These are phyloP conservation scores for Gymnocheta viridis DNA, from an alignment of 2,888 invertebrate genomes.

Conservation along the genomic window DNA sequence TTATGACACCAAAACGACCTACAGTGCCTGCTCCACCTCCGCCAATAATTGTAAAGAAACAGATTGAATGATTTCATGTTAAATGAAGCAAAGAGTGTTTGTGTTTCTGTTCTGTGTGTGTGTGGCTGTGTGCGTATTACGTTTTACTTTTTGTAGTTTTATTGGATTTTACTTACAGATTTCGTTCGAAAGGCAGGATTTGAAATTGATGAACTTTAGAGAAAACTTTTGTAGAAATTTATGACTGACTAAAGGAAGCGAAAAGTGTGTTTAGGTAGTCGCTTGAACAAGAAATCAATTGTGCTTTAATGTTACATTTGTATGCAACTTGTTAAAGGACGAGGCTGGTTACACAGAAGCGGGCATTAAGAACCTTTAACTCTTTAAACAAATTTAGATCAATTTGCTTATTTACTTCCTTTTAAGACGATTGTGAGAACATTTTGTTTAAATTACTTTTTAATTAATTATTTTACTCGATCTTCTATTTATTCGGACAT, in stretches of 20 bases:
- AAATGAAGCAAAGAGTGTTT: constrained; percentile 5
- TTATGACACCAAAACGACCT: constrained; percentile 78
- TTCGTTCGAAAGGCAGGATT: constrained; percentile 22
- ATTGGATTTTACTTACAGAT: background rate
- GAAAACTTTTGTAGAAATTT: background rate
- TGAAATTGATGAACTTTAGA: background rate
- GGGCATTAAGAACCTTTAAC: too few species aligned
- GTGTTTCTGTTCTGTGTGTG: constrained; percentile 15
- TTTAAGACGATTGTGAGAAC: too few species aligned
- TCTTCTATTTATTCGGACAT: background rate
- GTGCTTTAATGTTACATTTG: background rate
- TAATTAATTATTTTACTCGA: background rate
- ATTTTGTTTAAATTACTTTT: background rate
- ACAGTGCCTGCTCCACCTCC: constrained; percentile 80
- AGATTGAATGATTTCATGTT: constrained; percentile 72
- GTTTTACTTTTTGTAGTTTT: constrained; percentile 29
- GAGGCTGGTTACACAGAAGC: too few species aligned
- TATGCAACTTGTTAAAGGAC: background rate
- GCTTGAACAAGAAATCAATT: background rate
- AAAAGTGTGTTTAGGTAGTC: background rate
- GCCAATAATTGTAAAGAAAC: constrained; percentile 76
- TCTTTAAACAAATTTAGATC: background rate
- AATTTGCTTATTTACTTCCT: too few species aligned
- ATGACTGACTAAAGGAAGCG: background rate
- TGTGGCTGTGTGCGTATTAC: background rate